phyloP scores from a whole-genome alignment of 2,888 invertebrate genomes.

The Cerceris rybyensis region DNA sequence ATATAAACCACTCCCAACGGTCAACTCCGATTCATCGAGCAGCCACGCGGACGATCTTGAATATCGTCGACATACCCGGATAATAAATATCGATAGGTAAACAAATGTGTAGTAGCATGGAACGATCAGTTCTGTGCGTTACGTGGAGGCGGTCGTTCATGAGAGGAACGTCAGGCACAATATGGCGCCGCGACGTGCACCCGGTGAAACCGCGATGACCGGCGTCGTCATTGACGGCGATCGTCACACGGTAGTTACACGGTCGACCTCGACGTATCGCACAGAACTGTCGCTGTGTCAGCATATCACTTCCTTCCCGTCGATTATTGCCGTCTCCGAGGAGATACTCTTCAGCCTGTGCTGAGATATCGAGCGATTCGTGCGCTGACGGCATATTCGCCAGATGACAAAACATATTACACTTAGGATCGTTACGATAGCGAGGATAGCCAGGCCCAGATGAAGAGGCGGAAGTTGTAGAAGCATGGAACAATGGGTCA shows the following conservation, averaged over 20 bases:
- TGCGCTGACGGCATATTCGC: conserved; percentile 85
- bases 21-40: conserved; percentile 47
- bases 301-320: conserved; percentile 95
- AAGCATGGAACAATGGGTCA: conserved; percentile 90
- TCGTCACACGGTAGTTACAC: conserved; percentile 95
- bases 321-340: conserved; percentile 92
- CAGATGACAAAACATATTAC: conserved; percentile 77
- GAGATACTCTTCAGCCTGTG: conserved; percentile 91
- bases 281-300: conserved; percentile 98
- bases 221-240: conserved; percentile 62
- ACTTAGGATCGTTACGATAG: conserved; percentile 77
- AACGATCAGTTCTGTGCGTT: conserved; percentile 75
- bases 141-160: conserved; percentile 62
- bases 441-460: conserved; percentile 83
- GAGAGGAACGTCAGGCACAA: conserved; percentile 15
- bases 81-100: not conserved
- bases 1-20: too few relatives aligned
- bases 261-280: conserved; percentile 94
- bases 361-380: conserved; percentile 90
- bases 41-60: conserved; percentile 27
- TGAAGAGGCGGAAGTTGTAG: conserved; percentile 90
- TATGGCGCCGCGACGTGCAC: conserved; percentile 4
- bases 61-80: not conserved
- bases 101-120: not conserved
- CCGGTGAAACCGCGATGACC: conserved; percentile 32